Base-by-base conservation (phyloP, 2,888 invertebrate species). In the Leucoptera coffeella region DNA sequence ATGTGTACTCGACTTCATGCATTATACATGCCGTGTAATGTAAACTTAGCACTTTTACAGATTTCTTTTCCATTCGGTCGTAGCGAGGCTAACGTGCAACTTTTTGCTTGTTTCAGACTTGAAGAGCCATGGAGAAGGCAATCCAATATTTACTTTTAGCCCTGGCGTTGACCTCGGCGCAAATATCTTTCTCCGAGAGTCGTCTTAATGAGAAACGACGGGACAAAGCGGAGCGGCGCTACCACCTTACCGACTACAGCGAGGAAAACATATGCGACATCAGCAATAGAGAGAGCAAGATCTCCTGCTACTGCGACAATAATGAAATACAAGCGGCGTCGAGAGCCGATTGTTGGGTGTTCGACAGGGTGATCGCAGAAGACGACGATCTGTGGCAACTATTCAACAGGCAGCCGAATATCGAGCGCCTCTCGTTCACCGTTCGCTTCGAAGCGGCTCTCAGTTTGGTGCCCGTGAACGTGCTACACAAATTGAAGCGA, bases 331-430 rank as follows among this genome's bases (percentile, higher is more conserved):
- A 54, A 40, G 56, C 59, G 7, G 83, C 83, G 2, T 79, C 78
- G 8, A 76, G 77, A 33, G 84, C 82, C 4, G 84, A 83, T 42
- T 90, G 89, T 42, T 80, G 82, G 78, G 76, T 88, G n/a, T 82
- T 85, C 50, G 78, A 78, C 30, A 73, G 75, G 14, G 79, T 79
- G 10, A 74, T 78, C 7, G 74, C 74, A 32, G 79, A 81, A 39
- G 78, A 77, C 27, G 80, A 85, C 45, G 75, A 78, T 8, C 73
- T 83, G 36, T 88, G 88, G 87, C 64, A 73, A 23, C 74, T 78
- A 32, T 85, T 87, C 50, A 71, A 73, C 29, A 79, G 82, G 8
- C 87, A 88, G 44, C 78, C 78, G 12, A 72, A 78, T 37, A 49
- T 87, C 34, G 74, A 78, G 38, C 76, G 77, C 37, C 61, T 88